Percentiles rank a stretch among this genome's conserved stretches.
These are phyloP conservation scores for Platichthys stellatus DNA, from an alignment of 2,113 vertebrate species.

Conservation along the genomic window DNA sequence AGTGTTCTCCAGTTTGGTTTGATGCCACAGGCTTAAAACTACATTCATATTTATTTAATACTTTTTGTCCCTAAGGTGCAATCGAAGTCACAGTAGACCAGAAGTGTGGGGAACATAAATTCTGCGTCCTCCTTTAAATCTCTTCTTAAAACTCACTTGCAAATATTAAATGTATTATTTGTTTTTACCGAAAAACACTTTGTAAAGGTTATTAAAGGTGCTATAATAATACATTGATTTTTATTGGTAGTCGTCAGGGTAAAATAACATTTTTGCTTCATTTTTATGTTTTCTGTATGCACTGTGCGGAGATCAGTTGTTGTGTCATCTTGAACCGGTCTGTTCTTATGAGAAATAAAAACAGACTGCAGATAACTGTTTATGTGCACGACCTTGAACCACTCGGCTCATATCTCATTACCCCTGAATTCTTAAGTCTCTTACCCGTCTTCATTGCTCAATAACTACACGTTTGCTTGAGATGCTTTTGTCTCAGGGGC, in stretches of 20 bases:
- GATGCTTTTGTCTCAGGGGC: background rate
- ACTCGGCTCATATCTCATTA: background rate
- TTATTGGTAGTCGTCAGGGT: too few species aligned
- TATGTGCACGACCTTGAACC: background rate
- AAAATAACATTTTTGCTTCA: background rate
- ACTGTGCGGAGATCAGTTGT: background rate
- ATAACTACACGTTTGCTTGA: background rate
- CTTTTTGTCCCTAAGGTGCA: background rate
- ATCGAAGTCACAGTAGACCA: background rate
- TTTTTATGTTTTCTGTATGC: background rate
- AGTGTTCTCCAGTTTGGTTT: background rate
- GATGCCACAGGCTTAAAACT: background rate
- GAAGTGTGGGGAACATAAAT: background rate
- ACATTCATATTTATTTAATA: background rate
- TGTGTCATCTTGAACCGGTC: too few species aligned
- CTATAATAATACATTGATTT: too few species aligned
- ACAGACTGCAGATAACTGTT: background rate
- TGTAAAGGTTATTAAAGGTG: too few species aligned
- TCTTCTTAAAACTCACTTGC: background rate
- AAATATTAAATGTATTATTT: background rate
- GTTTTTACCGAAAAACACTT: background rate
- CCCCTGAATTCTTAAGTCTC: too few species aligned
- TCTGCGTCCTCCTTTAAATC: too few species aligned
- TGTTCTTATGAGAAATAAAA: background rate
- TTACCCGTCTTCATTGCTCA: slow-evolving; percentile 1